Percentiles rank a stretch among this genome's conserved stretches.
Conservation (phyloP, 2,888 invertebrate genomes). For the Fabriciana adippe region DNA sequence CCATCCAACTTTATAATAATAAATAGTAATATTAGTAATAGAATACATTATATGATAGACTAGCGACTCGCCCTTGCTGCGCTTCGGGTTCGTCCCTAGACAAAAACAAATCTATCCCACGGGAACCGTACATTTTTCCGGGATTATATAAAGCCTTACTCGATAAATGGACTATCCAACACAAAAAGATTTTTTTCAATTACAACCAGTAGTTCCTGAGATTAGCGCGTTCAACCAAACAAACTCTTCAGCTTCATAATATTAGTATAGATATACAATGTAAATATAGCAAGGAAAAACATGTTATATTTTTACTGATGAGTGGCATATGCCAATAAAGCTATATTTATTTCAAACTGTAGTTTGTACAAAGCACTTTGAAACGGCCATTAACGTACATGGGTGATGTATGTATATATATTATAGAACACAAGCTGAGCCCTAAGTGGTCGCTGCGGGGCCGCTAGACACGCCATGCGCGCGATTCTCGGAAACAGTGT, state of each 20-base stretch:
- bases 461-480: conserved; percentile 56
- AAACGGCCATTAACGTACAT: conserved; percentile 21
- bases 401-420: conserved; percentile 25
- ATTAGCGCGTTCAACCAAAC: too few species aligned
- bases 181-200: too few species aligned
- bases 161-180: too few species aligned
- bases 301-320: neutral
- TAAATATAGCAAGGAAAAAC: neutral
- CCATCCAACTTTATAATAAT: too few species aligned
- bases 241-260: too few species aligned
- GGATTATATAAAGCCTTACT: too few species aligned
- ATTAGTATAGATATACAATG: neutral
- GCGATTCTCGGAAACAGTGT: conserved; percentile 59
- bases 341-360: conserved; percentile 15
- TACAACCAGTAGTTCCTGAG: too few species aligned
- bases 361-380: conserved; percentile 7
- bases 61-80: too few species aligned
- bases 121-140: too few species aligned
- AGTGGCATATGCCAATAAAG: conserved; percentile 9
- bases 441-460: conserved; percentile 50
- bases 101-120: too few species aligned
- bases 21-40: too few species aligned
- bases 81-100: too few species aligned
- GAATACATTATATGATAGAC: neutral
- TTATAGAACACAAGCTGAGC: conserved; percentile 33